Evolutionary conservation across 2,797 vertebrate genomes (phyloP), one percentile per base, ranked within the genome.

Genomic region (Rhyacichthys aspro): DNA sequence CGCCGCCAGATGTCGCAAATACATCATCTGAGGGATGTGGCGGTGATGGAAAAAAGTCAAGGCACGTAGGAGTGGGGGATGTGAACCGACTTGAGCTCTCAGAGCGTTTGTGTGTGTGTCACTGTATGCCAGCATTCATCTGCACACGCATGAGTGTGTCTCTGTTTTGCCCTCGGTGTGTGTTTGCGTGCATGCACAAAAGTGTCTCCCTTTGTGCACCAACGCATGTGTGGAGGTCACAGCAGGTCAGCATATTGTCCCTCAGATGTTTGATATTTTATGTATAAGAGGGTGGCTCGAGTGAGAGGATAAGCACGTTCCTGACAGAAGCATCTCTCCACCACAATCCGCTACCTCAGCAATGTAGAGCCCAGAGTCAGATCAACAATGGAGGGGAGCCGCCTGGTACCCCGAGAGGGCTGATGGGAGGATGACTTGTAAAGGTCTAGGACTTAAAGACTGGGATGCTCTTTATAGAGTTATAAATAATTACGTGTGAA

Each of bases 1-100:
- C 84, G 86, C 97, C 96, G 93, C 94, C 96, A 99, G 97, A 98
- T 99, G 97, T 99, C 96, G 96, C 97, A 99, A 96, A 98, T 95
- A 91, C 94, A 95, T 97, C 93, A 89, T 92, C 91, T 91, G 94
- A 94, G 88, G 92, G 91, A 90, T 84, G 78, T 46, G 86, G 92
- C 83, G 81, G 88, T 90, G 92, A 91, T 91, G 93, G 94, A 94
- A 95, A 86, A 86, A 87, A 93, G 90, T 91, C 95, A 92, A 94
- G 87, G 93, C 94, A 94, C 94, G 94, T 95, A 94, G 88, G 91
- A 81, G 88, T 93, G 94, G 94, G 94, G 92, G 95, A 94, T 82
- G 86, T 84, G 88, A 88, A 72, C 70, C 57, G 82, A 86, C 78
- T 84, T 60, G 76, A 86, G 86, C 82, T 84, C 78, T 80, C 72